These are phyloP conservation scores for Hoplodrina ambigua DNA, from an alignment of 2,888 invertebrate species.

Conservation along the genomic window DNA sequence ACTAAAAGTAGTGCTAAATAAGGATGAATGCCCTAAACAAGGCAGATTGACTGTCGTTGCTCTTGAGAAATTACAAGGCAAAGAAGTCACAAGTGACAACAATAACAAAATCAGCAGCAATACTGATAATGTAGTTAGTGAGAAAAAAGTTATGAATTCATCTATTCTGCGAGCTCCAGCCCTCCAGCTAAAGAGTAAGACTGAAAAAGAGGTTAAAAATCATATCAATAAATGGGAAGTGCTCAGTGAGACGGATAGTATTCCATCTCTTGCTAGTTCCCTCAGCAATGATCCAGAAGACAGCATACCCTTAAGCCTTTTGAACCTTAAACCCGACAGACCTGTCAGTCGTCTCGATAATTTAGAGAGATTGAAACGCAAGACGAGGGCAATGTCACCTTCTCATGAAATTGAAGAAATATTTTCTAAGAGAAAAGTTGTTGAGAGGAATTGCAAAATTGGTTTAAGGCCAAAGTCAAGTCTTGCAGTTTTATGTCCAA, in stretches of 20 bases:
- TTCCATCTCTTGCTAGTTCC: slow-evolving; percentile 88
- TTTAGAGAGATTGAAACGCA: slow-evolving; percentile 87
- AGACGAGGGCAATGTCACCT: slow-evolving; percentile 90
- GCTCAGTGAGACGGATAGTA: slow-evolving; percentile 91
- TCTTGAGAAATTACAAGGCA: slow-evolving; percentile 91
- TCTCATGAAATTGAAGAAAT: slow-evolving; percentile 91
- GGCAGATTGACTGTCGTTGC: slow-evolving; percentile 91
- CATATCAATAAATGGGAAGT: slow-evolving; percentile 90
- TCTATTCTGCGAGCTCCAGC: slow-evolving; percentile 86
- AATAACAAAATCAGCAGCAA: slow-evolving; percentile 69
- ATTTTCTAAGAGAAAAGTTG: slow-evolving; percentile 84
- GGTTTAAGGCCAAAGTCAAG: slow-evolving; percentile 85
- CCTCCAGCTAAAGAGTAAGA: slow-evolving; percentile 82
- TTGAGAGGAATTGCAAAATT: slow-evolving; percentile 80
- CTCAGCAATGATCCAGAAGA: slow-evolving; percentile 90
- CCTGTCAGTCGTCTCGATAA: slow-evolving; percentile 78
- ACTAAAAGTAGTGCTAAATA: slow-evolving; percentile 87
- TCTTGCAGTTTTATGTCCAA: slow-evolving; percentile 83
- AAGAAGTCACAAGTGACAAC: slow-evolving; percentile 75
- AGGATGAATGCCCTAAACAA: slow-evolving; percentile 88
- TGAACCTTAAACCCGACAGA: slow-evolving; percentile 83
- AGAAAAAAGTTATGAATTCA: slow-evolving; percentile 76
- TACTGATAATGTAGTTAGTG: slow-evolving; percentile 65
- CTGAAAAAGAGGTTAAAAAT: slow-evolving; percentile 83
- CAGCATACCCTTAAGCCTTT: slow-evolving; percentile 88